Base-by-base conservation (phyloP, 2,113 vertebrate genomes). In the Phrynosoma platyrhinos region DNA sequence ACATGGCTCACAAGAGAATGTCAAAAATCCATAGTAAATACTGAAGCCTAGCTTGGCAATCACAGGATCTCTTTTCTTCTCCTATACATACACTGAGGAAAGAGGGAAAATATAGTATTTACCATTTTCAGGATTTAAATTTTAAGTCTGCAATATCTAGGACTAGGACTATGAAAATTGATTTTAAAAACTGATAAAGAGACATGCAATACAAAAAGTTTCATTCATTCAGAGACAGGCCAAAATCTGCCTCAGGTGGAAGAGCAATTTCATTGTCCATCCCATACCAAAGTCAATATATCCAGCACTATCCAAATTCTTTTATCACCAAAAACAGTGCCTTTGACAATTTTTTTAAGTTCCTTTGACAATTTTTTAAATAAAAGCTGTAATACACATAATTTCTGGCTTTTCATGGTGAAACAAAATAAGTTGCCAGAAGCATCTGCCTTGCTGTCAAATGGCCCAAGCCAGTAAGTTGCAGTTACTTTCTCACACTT, bases 1-100 rank as follows among this genome's bases (percentile, higher is more conserved):
- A 86, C 75, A 83, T 86, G 89, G 64, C 36, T 90, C 66, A 79
- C 81, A 78, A 87, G 64, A 74, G 72, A 47, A 82, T 83, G 62
- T 71, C 64, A 89, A 82, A 53, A 4, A 42, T 85, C 90, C 75
- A 69, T 36, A 84, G 87, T 16, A 88, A 90, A 14, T 84, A 83
- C 9, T 64, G 62, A 86, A 9, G 16, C 62, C 0, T 78, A 66
- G 23, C 21, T 86, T 71, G 83, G 83, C 83, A 47, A 12, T 52
- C 36, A 83, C 68, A 72, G 0, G 42, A 13, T 88, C 23, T 87
- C n/a, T n/a, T 21, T 52, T 13, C 68, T 69, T 8, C 25, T 42
- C 68, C 32, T 27, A 30, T 20, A 6, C 32, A n/a, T 42, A 52
- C 52, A 32, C 52, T 13, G 66, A 74, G 42, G 52, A 13, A 90